A percentile compares a stretch with the other conserved stretches of the same genome.
These are phyloP conservation scores for Spea bombifrons DNA, from an alignment of 2,113 vertebrate genomes.

Conservation along the genomic window DNA sequence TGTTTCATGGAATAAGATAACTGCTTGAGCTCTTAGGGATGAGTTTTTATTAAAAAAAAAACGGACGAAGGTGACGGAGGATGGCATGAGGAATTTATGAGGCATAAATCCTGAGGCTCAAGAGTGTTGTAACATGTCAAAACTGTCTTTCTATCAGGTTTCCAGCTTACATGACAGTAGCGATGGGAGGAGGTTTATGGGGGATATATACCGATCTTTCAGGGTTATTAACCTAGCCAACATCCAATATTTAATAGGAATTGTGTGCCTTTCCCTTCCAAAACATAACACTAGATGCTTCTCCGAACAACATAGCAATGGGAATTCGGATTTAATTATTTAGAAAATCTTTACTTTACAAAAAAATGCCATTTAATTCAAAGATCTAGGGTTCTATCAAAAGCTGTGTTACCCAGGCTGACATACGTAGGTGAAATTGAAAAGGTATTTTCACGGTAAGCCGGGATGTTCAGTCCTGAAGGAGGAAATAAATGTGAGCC, in stretches of 20 bases:
- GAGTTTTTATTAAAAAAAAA: slow-evolving; percentile 46
- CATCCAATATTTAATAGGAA: not conserved
- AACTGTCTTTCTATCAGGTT: slow-evolving; percentile 47
- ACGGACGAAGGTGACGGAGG: slow-evolving; percentile 36
- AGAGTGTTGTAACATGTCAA: slow-evolving; percentile 49
- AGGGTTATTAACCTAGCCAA: not conserved
- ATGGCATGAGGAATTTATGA: slow-evolving; percentile 48
- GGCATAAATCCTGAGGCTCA: slow-evolving; percentile 48
- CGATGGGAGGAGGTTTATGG: slow-evolving; percentile 27
- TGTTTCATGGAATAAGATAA: slow-evolving; percentile 42
- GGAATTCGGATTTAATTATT: slow-evolving; percentile 8
- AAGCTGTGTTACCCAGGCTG: not conserved
- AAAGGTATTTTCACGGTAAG: slow-evolving; percentile 6
- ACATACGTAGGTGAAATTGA: not conserved
- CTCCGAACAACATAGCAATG: not conserved
- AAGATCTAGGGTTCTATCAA: slow-evolving; percentile 20
- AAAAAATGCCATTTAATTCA: slow-evolving; percentile 3
- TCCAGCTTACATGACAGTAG: slow-evolving; percentile 38
- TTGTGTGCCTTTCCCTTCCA: not conserved
- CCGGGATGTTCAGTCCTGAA: not conserved
- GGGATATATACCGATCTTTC: not conserved
- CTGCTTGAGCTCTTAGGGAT: slow-evolving; percentile 43
- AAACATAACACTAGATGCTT: not conserved
- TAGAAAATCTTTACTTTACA: not conserved
- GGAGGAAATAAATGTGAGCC: not conserved